A percentile compares a stretch with the other conserved stretches of the same genome.
phyloP scores from a whole-genome alignment of 2,888 invertebrate species.

The Agapetus fuscipes region DNA sequence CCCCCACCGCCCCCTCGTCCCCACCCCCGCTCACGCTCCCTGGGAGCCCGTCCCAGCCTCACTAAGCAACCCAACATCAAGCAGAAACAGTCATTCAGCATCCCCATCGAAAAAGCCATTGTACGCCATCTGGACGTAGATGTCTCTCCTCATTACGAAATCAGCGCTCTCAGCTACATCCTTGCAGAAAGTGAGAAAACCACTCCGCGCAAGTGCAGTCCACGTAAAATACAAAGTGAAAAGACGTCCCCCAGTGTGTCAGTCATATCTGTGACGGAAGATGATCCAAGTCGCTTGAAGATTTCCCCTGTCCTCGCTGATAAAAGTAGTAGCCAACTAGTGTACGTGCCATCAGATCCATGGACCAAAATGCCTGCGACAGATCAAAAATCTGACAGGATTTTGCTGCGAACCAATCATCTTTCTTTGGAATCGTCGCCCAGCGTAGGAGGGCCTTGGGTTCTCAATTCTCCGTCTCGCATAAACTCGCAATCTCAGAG shows the following conservation, averaged over 20 bases:
- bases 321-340: constrained; percentile 30
- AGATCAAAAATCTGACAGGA: constrained; percentile 15
- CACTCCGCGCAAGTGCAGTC: constrained; percentile 23
- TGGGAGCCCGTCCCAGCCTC: constrained; percentile 25
- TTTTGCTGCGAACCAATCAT: constrained; percentile 12
- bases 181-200: constrained; percentile 20
- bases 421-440: constrained; percentile 16
- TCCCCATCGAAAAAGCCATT: constrained; percentile 25
- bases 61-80: constrained; percentile 26
- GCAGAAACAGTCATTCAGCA: constrained; percentile 26
- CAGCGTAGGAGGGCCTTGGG: constrained; percentile 17
- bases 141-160: constrained; percentile 22
- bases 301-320: constrained; percentile 24
- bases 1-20: constrained; percentile 22
- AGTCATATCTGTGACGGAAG: constrained; percentile 23
- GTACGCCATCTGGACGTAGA: constrained; percentile 26
- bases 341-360: constrained; percentile 31
- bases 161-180: constrained; percentile 23
- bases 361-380: constrained; percentile 30
- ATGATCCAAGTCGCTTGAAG: constrained; percentile 13
- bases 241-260: constrained; percentile 33
- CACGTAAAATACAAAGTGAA: constrained; percentile 30
- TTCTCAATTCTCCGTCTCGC: constrained; percentile 10
- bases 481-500: constrained; percentile 16
- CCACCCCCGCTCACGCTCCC: constrained; percentile 26